phyloP scores from a whole-genome alignment of 2,797 vertebrate species.

The Manis pentadactyla region DNA sequence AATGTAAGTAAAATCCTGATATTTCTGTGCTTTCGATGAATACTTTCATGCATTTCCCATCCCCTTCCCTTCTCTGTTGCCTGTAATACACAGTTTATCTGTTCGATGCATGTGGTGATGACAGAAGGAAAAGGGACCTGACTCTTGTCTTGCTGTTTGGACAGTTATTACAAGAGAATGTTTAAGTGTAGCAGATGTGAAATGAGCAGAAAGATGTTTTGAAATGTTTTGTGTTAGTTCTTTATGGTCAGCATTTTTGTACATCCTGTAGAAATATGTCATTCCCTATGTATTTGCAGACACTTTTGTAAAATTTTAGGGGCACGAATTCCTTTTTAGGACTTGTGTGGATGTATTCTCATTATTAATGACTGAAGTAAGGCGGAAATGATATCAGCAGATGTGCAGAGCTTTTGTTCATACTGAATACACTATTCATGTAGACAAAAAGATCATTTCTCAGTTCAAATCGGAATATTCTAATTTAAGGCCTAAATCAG shows the following conservation, averaged over 20 bases:
- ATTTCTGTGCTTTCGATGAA: background rate
- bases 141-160: background rate
- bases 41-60: background rate
- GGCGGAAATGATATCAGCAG: constrained; percentile 89
- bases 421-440: constrained; percentile 89
- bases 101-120: background rate
- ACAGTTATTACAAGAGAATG: background rate
- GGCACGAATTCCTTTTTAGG: constrained; percentile 81
- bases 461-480: constrained; percentile 87
- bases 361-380: constrained; percentile 85
- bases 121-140: background rate
- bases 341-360: constrained; percentile 81
- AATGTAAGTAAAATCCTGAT: background rate
- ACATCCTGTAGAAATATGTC: constrained; percentile 70
- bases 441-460: constrained; percentile 88
- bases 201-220: background rate
- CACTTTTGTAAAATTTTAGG: background rate
- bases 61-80: too few relatives aligned
- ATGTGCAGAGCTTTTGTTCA: constrained; percentile 85
- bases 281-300: constrained; percentile 73
- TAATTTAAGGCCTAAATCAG: constrained; percentile 88
- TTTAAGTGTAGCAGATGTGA: background rate
- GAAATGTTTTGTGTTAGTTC: background rate
- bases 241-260: constrained; percentile 40
- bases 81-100: background rate